phyloP scores from a whole-genome alignment of 1,140 invertebrate genomes.

The Panonychus citri region DNA sequence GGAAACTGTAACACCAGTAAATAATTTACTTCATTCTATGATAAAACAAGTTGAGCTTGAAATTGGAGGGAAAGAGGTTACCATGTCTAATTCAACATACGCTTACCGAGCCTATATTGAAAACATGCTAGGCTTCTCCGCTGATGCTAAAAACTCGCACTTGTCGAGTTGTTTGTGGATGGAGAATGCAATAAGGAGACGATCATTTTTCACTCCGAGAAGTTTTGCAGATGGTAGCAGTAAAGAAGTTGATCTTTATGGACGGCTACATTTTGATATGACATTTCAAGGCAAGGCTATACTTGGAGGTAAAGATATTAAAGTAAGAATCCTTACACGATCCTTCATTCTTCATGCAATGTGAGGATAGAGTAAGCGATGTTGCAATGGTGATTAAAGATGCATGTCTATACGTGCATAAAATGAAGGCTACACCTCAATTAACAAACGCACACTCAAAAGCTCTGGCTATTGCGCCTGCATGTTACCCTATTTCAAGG shows the following conservation, averaged over 20 bases:
- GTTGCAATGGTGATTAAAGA: conserved; percentile 7
- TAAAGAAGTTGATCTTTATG: not conserved
- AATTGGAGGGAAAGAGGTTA: conserved; percentile 25
- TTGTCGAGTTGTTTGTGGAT: conserved; percentile 1
- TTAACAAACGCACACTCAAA: conserved; percentile 7
- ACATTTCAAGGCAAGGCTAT: not conserved
- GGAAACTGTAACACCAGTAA: conserved; percentile 14
- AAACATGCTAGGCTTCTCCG: conserved; percentile 22
- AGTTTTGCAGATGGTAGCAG: not conserved
- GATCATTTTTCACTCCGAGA: not conserved
- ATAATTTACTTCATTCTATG: conserved; percentile 23
- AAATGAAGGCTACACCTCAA: not conserved
- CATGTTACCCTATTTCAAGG: conserved; percentile 5
- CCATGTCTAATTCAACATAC: conserved; percentile 23
- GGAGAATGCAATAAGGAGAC: conserved; percentile 7
- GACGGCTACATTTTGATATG: not conserved
- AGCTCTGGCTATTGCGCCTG: not conserved
- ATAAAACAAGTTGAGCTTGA: conserved; percentile 23
- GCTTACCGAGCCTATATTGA: conserved; percentile 25
- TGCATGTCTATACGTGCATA: conserved; percentile 6
- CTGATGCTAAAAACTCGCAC: conserved; percentile 20
- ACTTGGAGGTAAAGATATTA: not conserved
- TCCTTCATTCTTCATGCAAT: conserved; percentile 12
- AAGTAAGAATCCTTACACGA: not conserved
- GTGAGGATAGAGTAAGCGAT: conserved; percentile 17